phyloP scores from a whole-genome alignment of 2,888 invertebrate genomes.

The Suillia variegata region DNA sequence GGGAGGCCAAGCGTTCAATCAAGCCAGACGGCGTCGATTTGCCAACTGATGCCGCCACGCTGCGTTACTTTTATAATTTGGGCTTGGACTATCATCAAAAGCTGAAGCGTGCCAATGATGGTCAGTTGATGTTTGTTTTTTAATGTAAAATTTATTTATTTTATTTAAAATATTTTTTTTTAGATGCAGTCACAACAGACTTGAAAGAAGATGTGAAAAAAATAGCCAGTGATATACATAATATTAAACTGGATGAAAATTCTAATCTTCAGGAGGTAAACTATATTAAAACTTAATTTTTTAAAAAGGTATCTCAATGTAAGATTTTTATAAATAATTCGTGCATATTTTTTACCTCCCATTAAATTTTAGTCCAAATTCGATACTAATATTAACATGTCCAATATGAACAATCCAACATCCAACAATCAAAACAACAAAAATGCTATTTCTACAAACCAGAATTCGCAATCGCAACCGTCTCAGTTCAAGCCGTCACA shows the following conservation, averaged over 20 bases:
- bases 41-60: conserved; percentile 65
- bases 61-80: conserved; percentile 72
- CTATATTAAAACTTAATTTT: not conserved
- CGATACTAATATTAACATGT: not conserved
- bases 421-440: not conserved
- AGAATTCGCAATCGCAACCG: conserved; percentile 19
- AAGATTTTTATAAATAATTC: not conserved
- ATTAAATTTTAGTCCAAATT: no score
- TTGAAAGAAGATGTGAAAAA: no score
- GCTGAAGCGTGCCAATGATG: not conserved
- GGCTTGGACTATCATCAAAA: conserved; percentile 64
- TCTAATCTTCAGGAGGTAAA: conserved; percentile 27
- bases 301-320: conserved; percentile 17
- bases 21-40: conserved; percentile 48
- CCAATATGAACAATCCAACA: not conserved
- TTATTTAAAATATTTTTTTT: not conserved
- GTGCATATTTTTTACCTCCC: not conserved
- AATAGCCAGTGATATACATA: conserved; percentile 26
- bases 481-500: no score
- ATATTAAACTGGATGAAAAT: conserved; percentile 35
- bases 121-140: not conserved
- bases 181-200: conserved; percentile 22
- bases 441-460: no score
- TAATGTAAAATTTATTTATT: not conserved
- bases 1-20: conserved; percentile 45